A percentile compares a stretch with the other conserved stretches of the same genome.
These are phyloP conservation scores for Acleris laterana DNA, from an alignment of 2,888 invertebrate genomes.

Conservation along the genomic window DNA sequence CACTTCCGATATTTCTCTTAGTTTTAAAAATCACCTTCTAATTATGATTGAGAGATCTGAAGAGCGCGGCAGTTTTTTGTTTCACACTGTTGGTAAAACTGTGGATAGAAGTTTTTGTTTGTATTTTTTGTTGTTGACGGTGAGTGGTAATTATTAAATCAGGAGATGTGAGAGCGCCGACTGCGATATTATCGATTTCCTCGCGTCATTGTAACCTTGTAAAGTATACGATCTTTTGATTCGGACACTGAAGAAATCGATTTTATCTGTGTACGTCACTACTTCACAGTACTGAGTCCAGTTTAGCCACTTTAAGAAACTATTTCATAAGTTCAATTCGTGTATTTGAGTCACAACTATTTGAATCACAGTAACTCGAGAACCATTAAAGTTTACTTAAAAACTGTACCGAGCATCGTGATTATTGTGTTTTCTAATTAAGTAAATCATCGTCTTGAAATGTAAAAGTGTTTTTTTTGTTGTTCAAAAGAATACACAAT, in stretches of 20 bases:
- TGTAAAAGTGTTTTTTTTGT: too few relatives aligned
- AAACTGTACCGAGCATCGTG: too few relatives aligned
- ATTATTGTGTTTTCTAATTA: too few relatives aligned
- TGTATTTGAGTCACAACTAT: too few relatives aligned
- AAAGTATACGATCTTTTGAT: background rate
- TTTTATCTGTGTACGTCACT: too few relatives aligned
- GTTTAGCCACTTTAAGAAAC: too few relatives aligned
- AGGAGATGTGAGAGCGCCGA: slow-evolving; percentile 57
- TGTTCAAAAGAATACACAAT: too few relatives aligned
- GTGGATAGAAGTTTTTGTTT: slow-evolving; percentile 58
- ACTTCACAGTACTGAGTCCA: too few relatives aligned
- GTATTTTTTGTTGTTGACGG: slow-evolving; percentile 49
- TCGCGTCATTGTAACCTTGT: slow-evolving; percentile 55
- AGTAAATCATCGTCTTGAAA: too few relatives aligned
- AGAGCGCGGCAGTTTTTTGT: slow-evolving; percentile 7
- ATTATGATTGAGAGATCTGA: background rate
- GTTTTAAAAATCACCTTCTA: background rate
- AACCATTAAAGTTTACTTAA: too few relatives aligned
- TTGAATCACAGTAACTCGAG: too few relatives aligned
- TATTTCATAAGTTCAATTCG: too few relatives aligned
- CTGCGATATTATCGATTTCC: slow-evolving; percentile 51
- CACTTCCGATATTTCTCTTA: background rate
- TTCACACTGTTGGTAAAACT: slow-evolving; percentile 22
- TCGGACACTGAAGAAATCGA: background rate
- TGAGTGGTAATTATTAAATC: slow-evolving; percentile 78